Percentiles rank a stretch among this genome's conserved stretches.
Evolutionary conservation across 2,888 invertebrate species (phyloP).

Genomic region (Lasioglossum leucozonium): DNA sequence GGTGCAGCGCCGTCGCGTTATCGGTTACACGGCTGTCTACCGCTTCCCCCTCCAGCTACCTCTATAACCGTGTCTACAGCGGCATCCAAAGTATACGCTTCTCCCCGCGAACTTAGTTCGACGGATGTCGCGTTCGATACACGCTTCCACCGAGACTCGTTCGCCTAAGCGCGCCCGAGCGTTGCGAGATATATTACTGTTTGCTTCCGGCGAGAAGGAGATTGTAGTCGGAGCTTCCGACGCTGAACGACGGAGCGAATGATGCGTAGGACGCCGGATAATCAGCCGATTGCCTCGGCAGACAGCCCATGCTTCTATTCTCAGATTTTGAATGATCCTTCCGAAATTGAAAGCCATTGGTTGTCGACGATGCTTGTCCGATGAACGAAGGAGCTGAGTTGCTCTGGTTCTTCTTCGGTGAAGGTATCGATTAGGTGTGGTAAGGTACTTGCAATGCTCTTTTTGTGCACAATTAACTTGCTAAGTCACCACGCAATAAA

Average conservation of each 20-base stretch:
- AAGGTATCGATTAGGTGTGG: background rate
- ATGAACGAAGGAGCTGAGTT: background rate
- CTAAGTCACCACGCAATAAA: background rate
- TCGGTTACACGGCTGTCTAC: slow-evolving; percentile 67
- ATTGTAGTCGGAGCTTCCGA: background rate
- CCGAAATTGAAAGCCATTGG: background rate
- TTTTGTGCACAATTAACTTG: background rate
- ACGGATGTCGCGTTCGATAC: slow-evolving; percentile 11
- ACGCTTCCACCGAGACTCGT: background rate
- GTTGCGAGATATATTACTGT: background rate
- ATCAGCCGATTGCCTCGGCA: background rate
- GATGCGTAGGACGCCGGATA: background rate
- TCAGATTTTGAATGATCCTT: background rate
- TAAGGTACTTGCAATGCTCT: background rate
- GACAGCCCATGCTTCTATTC: background rate
- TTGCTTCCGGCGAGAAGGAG: background rate
- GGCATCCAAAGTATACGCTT: background rate
- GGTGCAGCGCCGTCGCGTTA: slow-evolving; percentile 61
- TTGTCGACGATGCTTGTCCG: background rate
- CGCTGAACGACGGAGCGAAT: background rate
- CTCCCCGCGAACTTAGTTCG: background rate
- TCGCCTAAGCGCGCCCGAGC: background rate
- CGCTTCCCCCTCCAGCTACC: slow-evolving; percentile 3
- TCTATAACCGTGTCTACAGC: background rate
- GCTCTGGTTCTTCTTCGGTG: background rate